A percentile compares a stretch with the other conserved stretches of the same genome.
Evolutionary conservation across 2,113 vertebrate genomes (phyloP).

Genomic region (Pterophyllum scalare): DNA sequence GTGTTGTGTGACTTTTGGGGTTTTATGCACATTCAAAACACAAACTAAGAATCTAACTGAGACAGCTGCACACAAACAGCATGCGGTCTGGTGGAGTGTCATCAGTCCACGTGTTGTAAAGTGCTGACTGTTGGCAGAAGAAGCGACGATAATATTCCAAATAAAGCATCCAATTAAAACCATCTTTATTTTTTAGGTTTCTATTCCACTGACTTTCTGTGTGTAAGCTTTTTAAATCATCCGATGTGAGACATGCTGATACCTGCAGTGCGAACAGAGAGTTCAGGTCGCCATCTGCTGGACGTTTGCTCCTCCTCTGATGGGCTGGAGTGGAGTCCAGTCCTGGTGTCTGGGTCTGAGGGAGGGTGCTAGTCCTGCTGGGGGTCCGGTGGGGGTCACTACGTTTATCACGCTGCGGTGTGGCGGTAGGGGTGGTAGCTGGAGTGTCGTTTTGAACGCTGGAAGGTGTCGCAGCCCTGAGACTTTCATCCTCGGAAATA

Average conservation of each 20-base stretch:
- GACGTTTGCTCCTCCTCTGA: conserved; percentile 25
- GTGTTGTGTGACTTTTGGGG: no score
- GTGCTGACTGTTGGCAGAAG: no score
- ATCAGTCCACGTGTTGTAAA: no score
- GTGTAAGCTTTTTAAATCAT: not conserved
- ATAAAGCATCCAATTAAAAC: no score
- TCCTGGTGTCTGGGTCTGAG: not conserved
- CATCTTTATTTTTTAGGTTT: no score
- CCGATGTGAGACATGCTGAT: not conserved
- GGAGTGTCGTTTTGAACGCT: rapidly evolving
- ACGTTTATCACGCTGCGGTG: not conserved
- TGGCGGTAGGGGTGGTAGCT: not conserved
- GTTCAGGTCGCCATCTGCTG: not conserved
- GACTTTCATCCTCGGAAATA: not conserved
- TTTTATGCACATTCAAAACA: no score
- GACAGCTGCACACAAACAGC: no score
- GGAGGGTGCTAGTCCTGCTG: not conserved
- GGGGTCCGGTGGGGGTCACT: not conserved
- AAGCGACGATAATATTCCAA: no score
- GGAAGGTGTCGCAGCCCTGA: not conserved
- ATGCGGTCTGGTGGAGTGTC: no score
- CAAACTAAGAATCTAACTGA: no score
- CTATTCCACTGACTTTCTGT: not conserved
- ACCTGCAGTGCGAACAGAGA: conserved; percentile 45
- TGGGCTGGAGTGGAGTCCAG: not conserved